These are phyloP conservation scores for Cygnus atratus DNA, from an alignment of 2,113 vertebrate genomes.

Conservation along the genomic window DNA sequence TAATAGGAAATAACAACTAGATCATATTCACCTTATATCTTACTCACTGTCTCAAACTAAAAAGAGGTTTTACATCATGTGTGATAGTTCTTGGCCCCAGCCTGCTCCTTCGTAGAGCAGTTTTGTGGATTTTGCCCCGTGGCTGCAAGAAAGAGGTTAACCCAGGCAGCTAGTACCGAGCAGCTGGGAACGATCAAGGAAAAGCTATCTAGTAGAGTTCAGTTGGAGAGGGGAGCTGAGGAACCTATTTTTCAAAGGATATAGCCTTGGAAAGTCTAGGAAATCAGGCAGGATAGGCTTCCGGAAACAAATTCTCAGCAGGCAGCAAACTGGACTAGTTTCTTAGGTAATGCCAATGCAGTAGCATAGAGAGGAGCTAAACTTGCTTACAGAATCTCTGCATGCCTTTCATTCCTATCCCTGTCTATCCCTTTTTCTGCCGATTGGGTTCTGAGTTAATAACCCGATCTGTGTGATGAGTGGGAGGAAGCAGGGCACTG, in stretches of 20 bases:
- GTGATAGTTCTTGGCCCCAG: neutral
- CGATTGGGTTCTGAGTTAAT: neutral
- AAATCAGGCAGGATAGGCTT: slow-evolving; percentile 55
- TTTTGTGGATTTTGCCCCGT: neutral
- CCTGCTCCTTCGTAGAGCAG: neutral
- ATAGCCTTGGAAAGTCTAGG: neutral
- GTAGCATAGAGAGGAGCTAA: neutral
- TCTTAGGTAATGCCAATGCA: slow-evolving; percentile 10
- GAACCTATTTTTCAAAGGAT: neutral
- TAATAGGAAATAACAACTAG: neutral
- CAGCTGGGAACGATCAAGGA: neutral
- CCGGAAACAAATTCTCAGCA: slow-evolving; percentile 27
- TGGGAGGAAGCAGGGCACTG: neutral
- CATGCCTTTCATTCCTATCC: slow-evolving; percentile 23
- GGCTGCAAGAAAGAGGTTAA: neutral
- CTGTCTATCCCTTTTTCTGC: neutral
- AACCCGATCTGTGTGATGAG: neutral
- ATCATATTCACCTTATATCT: neutral
- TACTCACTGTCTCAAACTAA: neutral
- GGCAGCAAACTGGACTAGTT: slow-evolving; percentile 14
- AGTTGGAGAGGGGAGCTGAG: neutral
- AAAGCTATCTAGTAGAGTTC: neutral
- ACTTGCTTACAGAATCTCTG: slow-evolving; percentile 5
- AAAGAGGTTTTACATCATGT: neutral
- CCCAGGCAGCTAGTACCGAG: neutral